Evolutionary conservation across 2,797 vertebrate species (phyloP).

Genomic region (Notolepis coatsorum): DNA sequence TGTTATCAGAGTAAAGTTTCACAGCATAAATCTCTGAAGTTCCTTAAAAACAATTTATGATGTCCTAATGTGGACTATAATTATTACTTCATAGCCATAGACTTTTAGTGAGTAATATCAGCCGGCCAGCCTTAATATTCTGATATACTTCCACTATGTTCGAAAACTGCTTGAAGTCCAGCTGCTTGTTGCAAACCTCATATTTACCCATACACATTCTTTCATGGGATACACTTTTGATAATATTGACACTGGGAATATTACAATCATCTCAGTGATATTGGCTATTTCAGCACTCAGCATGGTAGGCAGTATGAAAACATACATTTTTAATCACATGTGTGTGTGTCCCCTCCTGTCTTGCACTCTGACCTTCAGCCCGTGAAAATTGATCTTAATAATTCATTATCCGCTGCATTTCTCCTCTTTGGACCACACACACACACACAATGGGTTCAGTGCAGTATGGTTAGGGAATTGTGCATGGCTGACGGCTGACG

Average conservation of each 20-base stretch:
- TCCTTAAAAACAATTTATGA: constrained; percentile 70
- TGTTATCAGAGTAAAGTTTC: constrained; percentile 75
- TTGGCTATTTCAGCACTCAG: constrained; percentile 65
- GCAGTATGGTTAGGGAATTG: constrained; percentile 60
- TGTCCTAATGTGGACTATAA: constrained; percentile 56
- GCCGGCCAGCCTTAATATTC: background rate
- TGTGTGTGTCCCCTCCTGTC: constrained; percentile 51
- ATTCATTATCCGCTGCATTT: constrained; percentile 76
- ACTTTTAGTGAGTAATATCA: constrained; percentile 38
- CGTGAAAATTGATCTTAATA: constrained; percentile 84
- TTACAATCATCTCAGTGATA: constrained; percentile 58
- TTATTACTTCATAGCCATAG: constrained; percentile 57
- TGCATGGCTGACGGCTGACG: constrained; percentile 59
- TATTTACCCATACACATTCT: constrained; percentile 12
- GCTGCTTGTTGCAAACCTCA: constrained; percentile 4
- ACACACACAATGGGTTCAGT: constrained; percentile 14
- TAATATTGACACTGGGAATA: constrained; percentile 45
- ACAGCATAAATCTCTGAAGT: constrained; percentile 65
- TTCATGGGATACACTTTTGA: constrained; percentile 41
- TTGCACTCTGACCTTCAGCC: constrained; percentile 82
- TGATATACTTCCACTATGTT: constrained; percentile 9
- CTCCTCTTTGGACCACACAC: constrained; percentile 43
- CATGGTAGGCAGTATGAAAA: constrained; percentile 78
- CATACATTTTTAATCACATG: constrained; percentile 84
- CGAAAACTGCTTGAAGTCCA: constrained; percentile 12